Conservation (phyloP, 2,113 vertebrate genomes). For the Chrysemys picta region DNA sequence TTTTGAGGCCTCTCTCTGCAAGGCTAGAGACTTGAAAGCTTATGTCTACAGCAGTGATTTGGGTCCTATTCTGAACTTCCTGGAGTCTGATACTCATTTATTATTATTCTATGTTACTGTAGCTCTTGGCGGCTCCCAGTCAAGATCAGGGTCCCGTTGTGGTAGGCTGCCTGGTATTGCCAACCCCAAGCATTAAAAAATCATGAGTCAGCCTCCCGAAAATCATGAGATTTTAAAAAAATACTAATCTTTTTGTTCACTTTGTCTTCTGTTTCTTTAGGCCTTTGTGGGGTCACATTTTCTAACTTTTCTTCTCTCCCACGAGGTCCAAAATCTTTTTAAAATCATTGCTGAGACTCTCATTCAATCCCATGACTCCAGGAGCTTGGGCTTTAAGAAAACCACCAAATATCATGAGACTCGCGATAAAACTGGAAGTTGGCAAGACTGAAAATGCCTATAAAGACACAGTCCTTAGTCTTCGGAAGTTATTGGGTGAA, state of each 20-base stretch:
- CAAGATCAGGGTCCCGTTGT: too few relatives aligned
- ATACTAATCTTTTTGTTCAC: too few relatives aligned
- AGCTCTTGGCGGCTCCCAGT: too few relatives aligned
- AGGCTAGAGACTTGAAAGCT: not conserved
- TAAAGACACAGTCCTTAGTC: not conserved
- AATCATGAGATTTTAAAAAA: too few relatives aligned
- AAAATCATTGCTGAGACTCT: too few relatives aligned
- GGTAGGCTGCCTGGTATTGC: too few relatives aligned
- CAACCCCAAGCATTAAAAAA: too few relatives aligned
- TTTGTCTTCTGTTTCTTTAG: too few relatives aligned
- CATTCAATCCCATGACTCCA: not conserved
- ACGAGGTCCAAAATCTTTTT: too few relatives aligned
- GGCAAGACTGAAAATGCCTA: not conserved
- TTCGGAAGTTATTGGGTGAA: not conserved
- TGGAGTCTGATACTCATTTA: not conserved
- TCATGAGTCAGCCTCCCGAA: too few relatives aligned
- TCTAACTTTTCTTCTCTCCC: too few relatives aligned
- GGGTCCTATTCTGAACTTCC: not conserved
- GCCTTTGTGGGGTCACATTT: too few relatives aligned
- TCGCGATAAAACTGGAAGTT: not conserved
- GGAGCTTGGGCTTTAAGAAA: not conserved
- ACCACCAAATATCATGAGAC: not conserved
- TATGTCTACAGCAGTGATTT: not conserved
- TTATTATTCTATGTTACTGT: not conserved
- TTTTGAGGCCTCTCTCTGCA: not conserved